These are phyloP conservation scores for Penaeus vannamei DNA, from an alignment of 1,140 invertebrate genomes.

Conservation along the genomic window DNA sequence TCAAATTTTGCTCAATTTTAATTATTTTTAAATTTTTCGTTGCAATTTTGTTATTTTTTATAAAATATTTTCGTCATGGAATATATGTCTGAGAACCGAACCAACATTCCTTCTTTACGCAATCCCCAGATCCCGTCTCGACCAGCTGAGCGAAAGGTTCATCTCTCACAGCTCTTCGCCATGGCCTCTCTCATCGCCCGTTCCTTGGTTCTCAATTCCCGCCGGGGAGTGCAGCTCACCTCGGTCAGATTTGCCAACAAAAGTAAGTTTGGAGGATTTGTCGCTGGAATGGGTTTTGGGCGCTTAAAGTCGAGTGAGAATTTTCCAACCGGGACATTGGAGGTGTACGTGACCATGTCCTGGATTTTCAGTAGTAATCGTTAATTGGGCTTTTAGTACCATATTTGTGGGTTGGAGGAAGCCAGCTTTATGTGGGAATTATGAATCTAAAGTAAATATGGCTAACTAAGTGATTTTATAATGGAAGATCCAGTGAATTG, in stretches of 20 bases:
- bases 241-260: slow-evolving; percentile 19
- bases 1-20: too few species aligned
- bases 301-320: background rate
- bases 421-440: too few species aligned
- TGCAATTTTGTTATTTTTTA: too few species aligned
- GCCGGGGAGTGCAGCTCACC: slow-evolving; percentile 11
- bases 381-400: background rate
- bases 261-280: background rate
- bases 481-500: too few species aligned
- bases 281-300: too few species aligned
- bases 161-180: background rate
- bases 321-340: background rate
- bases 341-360: background rate
- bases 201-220: background rate
- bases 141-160: too few species aligned
- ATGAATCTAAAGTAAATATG: too few species aligned
- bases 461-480: background rate
- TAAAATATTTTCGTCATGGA: too few species aligned
- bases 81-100: too few species aligned
- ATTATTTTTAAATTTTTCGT: too few species aligned
- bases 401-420: background rate
- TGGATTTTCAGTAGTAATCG: background rate
- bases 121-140: too few species aligned
- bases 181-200: slow-evolving; percentile 32
- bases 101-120: too few species aligned